phyloP scores from a whole-genome alignment of 2,113 vertebrate species.

The Sterrhoptilus dennistouni region DNA sequence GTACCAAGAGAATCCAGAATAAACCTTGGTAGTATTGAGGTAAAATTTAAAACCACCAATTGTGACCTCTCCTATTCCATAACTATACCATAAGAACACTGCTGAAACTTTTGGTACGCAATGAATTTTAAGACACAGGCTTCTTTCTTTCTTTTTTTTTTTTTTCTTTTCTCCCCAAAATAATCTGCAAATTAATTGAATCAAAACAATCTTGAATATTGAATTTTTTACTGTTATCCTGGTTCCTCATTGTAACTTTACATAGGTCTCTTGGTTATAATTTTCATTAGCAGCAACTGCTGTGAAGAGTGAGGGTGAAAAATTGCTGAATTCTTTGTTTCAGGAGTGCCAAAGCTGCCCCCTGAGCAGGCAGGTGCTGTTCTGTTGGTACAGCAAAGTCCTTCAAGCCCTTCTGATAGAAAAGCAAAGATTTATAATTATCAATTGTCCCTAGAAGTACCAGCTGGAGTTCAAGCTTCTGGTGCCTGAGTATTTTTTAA shows the following conservation, averaged over 20 bases:
- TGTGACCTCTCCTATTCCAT: not conserved
- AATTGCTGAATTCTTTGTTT: not conserved
- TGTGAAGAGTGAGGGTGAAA: slow-evolving; percentile 30
- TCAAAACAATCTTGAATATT: not conserved
- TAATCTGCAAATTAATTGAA: not conserved
- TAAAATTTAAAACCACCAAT: not conserved
- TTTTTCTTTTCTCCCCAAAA: not conserved
- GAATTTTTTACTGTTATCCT: not conserved
- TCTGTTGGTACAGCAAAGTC: not conserved
- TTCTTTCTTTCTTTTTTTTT: not conserved
- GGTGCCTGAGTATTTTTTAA: not conserved
- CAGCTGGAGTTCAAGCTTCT: slow-evolving; percentile 3
- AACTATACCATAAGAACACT: too few species aligned
- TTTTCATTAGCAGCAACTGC: slow-evolving; percentile 16
- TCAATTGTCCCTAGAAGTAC: not conserved
- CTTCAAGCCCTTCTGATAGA: not conserved
- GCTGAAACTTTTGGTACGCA: not conserved
- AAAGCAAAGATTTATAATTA: not conserved
- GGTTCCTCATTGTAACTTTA: not conserved
- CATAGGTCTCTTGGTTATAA: not conserved
- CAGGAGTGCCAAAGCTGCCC: not conserved
- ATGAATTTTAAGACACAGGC: not conserved
- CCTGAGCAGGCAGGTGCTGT: slow-evolving; percentile 40
- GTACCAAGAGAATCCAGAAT: not conserved
- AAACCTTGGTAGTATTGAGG: not conserved